Base-by-base conservation (phyloP, 2,888 invertebrate species). In the Erynnis tages region DNA sequence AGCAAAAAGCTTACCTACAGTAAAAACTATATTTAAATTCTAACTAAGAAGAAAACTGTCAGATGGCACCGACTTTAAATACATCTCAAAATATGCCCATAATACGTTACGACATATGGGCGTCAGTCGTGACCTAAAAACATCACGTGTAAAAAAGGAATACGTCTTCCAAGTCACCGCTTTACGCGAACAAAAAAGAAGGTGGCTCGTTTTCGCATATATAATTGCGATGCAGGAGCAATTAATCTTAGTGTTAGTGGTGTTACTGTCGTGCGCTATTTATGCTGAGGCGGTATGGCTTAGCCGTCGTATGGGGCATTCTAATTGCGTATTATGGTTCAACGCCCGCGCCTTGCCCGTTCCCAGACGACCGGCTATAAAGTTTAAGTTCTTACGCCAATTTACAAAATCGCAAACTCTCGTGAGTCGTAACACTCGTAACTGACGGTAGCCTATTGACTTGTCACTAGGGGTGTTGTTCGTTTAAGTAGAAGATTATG, bases 321-420 rank as follows among this genome's bases (percentile, higher is more conserved):
- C 87, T 87, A 88, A 87, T 88, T 87, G 82, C 78, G 86, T 84
- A 82, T 83, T 82, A 82, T 79, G 81, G 88, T 79, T 84, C 86
- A 83, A 79, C 62, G 87, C 81, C 80, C 86, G 76, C 74, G 67
- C 63, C 67, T 66, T 69, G 47, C 41, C 68, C 60, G 69, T 70
- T 74, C 69, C 68, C 74, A 75, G 76, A 76, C 76, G 69, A 65
- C 67, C 65, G 70, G 65, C 69, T 71, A 66, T 21, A 65, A 19
- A 50, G 34, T 50, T 59, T 35, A 48, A 47, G 67, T 67, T 72
- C 73, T 77, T 76, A 73, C 70, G 74, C 73, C 73, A 79, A 82
- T 82, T 82, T 79, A 80, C 76, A 74, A 82, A 82, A 77, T 76
- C 62, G 64, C 65, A 65, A 61, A 13, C 25, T 48, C 21, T 19